These are phyloP conservation scores for Cepaea nemoralis DNA, from an alignment of 1,140 invertebrate genomes.

Conservation along the genomic window DNA sequence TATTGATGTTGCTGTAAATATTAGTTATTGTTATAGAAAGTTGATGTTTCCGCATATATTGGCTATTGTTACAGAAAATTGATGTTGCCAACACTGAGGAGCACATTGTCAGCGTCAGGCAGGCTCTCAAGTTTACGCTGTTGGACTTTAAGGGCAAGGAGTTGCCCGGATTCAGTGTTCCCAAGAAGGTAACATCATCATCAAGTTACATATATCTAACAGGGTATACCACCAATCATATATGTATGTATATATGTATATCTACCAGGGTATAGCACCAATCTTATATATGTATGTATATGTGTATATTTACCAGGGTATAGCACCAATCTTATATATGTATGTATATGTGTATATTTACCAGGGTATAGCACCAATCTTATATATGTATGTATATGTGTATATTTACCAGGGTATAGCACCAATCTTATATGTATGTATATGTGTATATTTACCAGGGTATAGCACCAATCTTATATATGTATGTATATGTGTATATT, in stretches of 20 bases:
- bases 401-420: not conserved
- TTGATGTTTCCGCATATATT: no score
- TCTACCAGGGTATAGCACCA: slow-evolving; percentile 86
- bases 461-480: slow-evolving; percentile 90
- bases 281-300: no score
- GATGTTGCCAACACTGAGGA: slow-evolving; percentile 85
- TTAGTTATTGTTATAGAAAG: no score
- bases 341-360: slow-evolving; percentile 33
- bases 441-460: slow-evolving; percentile 75
- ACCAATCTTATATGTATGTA: no score
- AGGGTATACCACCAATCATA: not conserved
- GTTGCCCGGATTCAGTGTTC: slow-evolving; percentile 94
- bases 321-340: not conserved
- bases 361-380: slow-evolving; percentile 90
- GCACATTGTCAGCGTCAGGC: slow-evolving; percentile 89
- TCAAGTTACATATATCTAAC: slow-evolving; percentile 3
- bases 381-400: no score
- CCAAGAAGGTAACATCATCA: slow-evolving; percentile 77
- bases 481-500: no score
- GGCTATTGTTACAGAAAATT: slow-evolving; percentile 78
- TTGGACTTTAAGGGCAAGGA: slow-evolving; percentile 86
- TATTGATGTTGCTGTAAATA: no score
- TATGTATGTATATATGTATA: not conserved
- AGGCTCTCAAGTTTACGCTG: slow-evolving; percentile 89
- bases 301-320: no score